Base-by-base conservation (phyloP, 2,113 vertebrate species). In the Nibea coibor region DNA sequence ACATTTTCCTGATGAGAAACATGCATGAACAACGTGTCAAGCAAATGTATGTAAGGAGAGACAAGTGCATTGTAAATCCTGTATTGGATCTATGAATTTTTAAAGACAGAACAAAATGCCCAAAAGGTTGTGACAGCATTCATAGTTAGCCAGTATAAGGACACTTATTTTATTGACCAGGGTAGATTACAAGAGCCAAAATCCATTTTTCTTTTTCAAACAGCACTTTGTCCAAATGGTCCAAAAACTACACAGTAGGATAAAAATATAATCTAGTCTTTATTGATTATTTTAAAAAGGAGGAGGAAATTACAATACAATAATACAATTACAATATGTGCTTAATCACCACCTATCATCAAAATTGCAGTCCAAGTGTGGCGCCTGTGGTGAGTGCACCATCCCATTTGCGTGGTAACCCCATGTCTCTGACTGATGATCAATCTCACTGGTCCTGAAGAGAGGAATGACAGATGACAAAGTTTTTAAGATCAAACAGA, bases 341-440 rank as follows among this genome's bases (percentile, higher is more conserved):
- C 47, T 19, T 22, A 20, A 62, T 48, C 10, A 72, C 35, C 35
- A 72, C 22, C 22, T 1, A 54, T 59, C 57, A 28, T 65, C 39
- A 61, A 45, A 43, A 31, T 9, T 24, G 10, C 5, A 90, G 67
- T 94, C 88, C 6, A 85, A 47, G 69, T 76, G 66, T 50, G 59
- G 70, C 70, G 62, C 51, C 43, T 43, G 69, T 7, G 28, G 71
- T 0, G 17, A 62, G 51, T 75, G 31, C 0, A 22, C 5, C 7
- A 31, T 63, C 56, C 63, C 31, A 24, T 63, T 63, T 10, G 28
- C 14, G 0, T 5, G 57, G 10, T 26, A 43, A 2, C 67, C 72
- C 84, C 81, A 90, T 3, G 28, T 64, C 42, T 84, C 82, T 3
- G 68, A 59, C 15, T 35, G 72, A 9, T 53, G 58, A 10, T 69